Evolutionary conservation across 1,140 invertebrate species (phyloP), one percentile per base, ranked within the genome.

Genomic region (Octopus bimaculoides): DNA sequence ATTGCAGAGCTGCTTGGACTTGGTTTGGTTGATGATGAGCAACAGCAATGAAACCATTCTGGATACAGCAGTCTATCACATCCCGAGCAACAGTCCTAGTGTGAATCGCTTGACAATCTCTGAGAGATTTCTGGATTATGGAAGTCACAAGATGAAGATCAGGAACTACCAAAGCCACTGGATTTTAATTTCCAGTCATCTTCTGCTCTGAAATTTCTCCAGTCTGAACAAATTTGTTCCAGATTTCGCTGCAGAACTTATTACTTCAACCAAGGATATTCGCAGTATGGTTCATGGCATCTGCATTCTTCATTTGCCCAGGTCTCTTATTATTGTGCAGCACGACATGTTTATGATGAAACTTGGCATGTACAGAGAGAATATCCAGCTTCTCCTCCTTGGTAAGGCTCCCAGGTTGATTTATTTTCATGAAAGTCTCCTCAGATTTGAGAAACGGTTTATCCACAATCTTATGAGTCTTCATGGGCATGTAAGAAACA

Each of bases 61-160:
- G 9, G 17, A 61, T 61, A 61, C 56, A 61, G 56, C 56, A 61
- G 56, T 61, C 56, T 17, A 61, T 61, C 56, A 61, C 56, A 61
- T 61, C 56, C 56, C 4, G 56, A 61, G 56, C 56, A 61, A 61
- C 56, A 61, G 56, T 61, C 56, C 56, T 61, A 61, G 56, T 61
- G 56, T 61, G 56, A 61, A 17, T 61, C 56, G 4, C 56, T 61
- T 4, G 56, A 61, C 56, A 17, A 61, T 61, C 56, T 61, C 56
- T 61, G 56, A 61, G 1, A 61, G 4, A 61, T 61, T 61, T 61
- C 56, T 61, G 56, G 56, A 61, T 61, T 61, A 61, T 17, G 4
- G 56, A 61, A 61, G 56, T 61, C 56, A 61, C 56, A 61, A 61
- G 56, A 61, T 61, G 56, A 61, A 61, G 56, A 61, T 61, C 56